Evolutionary conservation across 2,888 invertebrate genomes (phyloP), one percentile per base, ranked within the genome.

Genomic region (Unio delphinus): DNA sequence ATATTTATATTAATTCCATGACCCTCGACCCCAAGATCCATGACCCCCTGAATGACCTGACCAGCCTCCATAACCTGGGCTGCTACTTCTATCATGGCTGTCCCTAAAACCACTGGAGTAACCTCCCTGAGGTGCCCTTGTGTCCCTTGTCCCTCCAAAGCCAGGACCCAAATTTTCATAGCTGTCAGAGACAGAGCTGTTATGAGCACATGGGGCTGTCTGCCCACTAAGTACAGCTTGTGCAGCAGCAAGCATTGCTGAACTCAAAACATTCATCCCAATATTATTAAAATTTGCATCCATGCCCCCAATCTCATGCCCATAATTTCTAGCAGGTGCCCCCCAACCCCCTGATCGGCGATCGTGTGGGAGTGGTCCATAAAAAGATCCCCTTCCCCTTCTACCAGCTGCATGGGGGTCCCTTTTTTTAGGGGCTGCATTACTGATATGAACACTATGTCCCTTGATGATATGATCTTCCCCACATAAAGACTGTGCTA

Each of bases 401-500:
- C 63, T 45, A 64, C 60, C 55, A 11, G 58, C 58, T 18, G 34
- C 30, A 18, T 64, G 59, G 30, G 59, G 45, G n/a, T 66, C 67
- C 18, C 72, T 73, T 61, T 74, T 74, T 62, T 89, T 89, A 3
- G 89, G 89, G 15, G 88, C 87, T 28, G 89, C 89, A 75, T 82
- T 87, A 80, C 88, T 87, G 55, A 97, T 95, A 75, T 90, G 89
- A 17, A 90, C 89, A 72, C 89, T 89, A 64, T 95, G 95, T 83
- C 95, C 95, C 91, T 96, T 96, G 78, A 97, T 95, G 72, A 96
- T 96, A 92, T 96, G 96, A 90, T 97, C 96, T 91, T 97, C 96
- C 65, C 96, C 96, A 91, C 96, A 96, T 61, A 97, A 92, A 80
- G 94, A 93, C 90, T 96, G 95, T 57, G 96, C 97, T 65, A 96